Base-by-base conservation (phyloP, 2,797 vertebrate species). In the Prunella strophiata region DNA sequence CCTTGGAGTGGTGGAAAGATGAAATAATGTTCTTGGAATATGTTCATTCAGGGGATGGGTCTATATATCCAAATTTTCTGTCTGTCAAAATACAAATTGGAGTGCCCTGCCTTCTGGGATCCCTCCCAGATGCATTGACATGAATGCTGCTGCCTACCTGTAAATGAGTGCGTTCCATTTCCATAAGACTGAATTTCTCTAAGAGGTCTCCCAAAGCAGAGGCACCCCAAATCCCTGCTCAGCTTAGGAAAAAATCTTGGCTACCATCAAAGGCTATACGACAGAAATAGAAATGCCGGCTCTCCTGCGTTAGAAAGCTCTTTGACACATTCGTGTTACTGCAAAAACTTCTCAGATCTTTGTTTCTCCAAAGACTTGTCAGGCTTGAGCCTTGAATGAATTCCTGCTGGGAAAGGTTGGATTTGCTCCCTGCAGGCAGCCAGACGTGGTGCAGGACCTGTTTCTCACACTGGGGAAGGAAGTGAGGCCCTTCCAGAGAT, bases 341-440 rank as follows among this genome's bases (percentile, higher is more conserved):
- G 89, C 42, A 85, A 36, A 84, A 85, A 20, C 48, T 67, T 94
- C 71, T 87, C 84, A 57, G 78, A 82, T 87, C 81, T 92, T 85
- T 95, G 63, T 73, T 93, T 87, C 63, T 32, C 63, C 55, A 58
- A 27, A 87, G 89, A 79, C 70, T 59, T 0, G 4, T 87, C 84
- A 91, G 51, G 66, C 26, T 93, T 0, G 1, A 70, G 23, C 51
- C 59, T 72, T 13, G 51, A 66, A 22, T 16, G 42, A 82, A 32
- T 1, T 21, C 45, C 72, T 72, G 27, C 51, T 82, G 3, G 3
- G n/a, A 36, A 72, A 78, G 43, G 11, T 30, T 84, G 71, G 47
- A 43, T 85, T 67, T 58, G 22, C 51, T 89, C 43, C 26, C 55
- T 70, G 47, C 63, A 54, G 25, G 50, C 51, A 61, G 42, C 29